Conservation (phyloP, 2,797 vertebrate genomes). For the Anguilla pacifica region DNA sequence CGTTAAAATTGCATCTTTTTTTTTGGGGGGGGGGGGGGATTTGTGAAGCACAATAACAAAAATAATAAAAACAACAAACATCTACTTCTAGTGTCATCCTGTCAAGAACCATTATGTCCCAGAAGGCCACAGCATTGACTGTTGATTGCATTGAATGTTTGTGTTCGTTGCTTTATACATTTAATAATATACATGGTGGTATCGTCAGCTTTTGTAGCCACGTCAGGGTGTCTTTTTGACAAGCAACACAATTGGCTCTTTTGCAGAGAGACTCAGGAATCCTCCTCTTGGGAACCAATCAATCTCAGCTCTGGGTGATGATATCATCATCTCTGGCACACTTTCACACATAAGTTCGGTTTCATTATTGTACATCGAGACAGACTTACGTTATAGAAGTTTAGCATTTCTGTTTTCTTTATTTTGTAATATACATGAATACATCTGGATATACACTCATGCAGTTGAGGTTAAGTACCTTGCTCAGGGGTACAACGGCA, state of each 20-base stretch:
- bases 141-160: not conserved
- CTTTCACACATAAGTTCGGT: not conserved
- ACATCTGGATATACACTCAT: not conserved
- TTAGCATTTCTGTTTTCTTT: too few relatives aligned
- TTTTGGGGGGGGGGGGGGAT: not conserved
- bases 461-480: not conserved
- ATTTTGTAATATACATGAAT: not conserved
- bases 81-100: not conserved
- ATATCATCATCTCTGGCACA: not conserved
- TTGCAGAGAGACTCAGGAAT: not conserved
- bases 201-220: not conserved
- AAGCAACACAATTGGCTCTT: not conserved
- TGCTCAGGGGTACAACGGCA: not conserved
- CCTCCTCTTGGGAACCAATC: not conserved
- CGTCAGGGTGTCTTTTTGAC: not conserved
- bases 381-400: too few relatives aligned
- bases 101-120: not conserved
- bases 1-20: not conserved
- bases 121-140: not conserved
- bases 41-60: not conserved
- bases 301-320: not conserved
- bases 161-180: not conserved
- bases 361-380: not conserved
- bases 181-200: not conserved
- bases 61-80: not conserved